Evolutionary conservation across 2,888 invertebrate species (phyloP), one percentile per base, ranked within the genome.

Genomic region (Tridacna gigas): DNA sequence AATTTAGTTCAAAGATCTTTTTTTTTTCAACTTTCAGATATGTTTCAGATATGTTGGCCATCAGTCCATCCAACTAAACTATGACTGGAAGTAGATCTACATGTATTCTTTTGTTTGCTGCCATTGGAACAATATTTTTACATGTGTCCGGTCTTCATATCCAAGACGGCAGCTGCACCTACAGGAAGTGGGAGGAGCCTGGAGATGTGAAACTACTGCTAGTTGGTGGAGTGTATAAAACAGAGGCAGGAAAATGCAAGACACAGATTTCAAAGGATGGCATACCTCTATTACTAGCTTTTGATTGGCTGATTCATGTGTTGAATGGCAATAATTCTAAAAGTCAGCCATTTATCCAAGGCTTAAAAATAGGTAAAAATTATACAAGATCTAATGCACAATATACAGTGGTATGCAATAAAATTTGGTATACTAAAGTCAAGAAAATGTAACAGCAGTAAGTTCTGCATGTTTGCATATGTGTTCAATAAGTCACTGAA

Each of bases 151-250:
- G 45, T 61, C 25, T 76, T 18, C 51, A 69, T 22, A 45, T 83
- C 12, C 71, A 74, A n/a, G 74, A 86, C 60, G 83, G 82, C 25
- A 56, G 25, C 0, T 86, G 84, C n/a, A 61, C 60, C 4, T 82
- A 84, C 78, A 69, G 80, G 76, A 84, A 80, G 56, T 82, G 78
- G 82, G 74, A 74, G 37, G 47, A 75, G 28, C 28, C 80, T 47
- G 87, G 87, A 2, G 56, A 56, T 22, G 51, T 85, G 13, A 84
- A 79, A 61, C 37, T 83, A 15, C 77, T 83, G 4, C 81, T 85
- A 66, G 28, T 85, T 25, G 84, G 83, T 47, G 87, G 81, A n/a
- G 76, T 87, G 66, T 84, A 81, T 47, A 79, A 77, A 22, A 60
- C 63, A 9, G 63, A 71, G 15, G 66, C 45, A 5, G 87, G 84